Base-by-base conservation (phyloP, 1,140 invertebrate genomes). In the Lordiphosa collinella region DNA sequence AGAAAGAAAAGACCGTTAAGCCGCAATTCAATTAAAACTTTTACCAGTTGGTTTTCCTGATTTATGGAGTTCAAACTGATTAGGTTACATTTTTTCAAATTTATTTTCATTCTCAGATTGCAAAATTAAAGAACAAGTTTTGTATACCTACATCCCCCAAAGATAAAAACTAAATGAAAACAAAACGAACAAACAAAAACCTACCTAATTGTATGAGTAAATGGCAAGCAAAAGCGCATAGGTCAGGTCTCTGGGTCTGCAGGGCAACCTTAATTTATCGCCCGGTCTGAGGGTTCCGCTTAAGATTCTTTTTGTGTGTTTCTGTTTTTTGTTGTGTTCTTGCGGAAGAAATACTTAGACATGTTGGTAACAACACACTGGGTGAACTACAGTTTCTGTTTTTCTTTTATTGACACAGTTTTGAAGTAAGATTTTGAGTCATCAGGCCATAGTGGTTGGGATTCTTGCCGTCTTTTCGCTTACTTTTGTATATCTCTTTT, bases 191-290 rank as follows among this genome's bases (percentile, higher is more conserved):
- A n/a, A n/a, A 1, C 1, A 22, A 22, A 22, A 22, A 22, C 18
- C 6, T 22, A 22, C 18, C 18, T 25, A 51, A 55, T 32, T 16
- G 13, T n/a, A 43, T 49, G 40, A 32, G 32, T 11, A 41, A 34
- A 51, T 38, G 32, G 18, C 25, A 57, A 49, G 63, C 51, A 51
- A 60, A 41, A 66, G 46, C 55, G 37, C 76, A 82, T 80, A 80
- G 75, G 75, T 80, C 76, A 80, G 76, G 76, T 82, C 71, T 80
- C 51, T 56, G 57, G 63, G 76, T 75, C 64, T 58, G 55, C 66
- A 46, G 62, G 71, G 51, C 57, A 66, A 67, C 66, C 66, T 75
- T 70, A 57, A 63, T 56, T 56, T 35, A 49, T 29, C 5, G 31
- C 52, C 52, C 32, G 31, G 49, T 66, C 63, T 46, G 43, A 40